Evolutionary conservation across 2,113 vertebrate genomes (phyloP).

Genomic region (Malurus alboscapulatus): DNA sequence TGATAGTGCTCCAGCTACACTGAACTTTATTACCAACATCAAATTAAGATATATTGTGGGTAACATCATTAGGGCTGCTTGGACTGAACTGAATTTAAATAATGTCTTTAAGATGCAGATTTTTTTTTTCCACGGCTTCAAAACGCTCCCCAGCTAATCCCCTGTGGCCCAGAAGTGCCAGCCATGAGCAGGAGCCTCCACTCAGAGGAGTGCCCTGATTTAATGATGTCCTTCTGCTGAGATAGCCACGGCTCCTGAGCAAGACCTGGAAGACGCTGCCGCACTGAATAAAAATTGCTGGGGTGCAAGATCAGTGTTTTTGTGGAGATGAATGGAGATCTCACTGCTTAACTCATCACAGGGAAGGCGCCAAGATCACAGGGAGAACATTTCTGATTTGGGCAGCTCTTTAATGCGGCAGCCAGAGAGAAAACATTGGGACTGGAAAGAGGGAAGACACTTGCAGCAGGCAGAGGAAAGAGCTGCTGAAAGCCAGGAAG

Average conservation of each 20-base stretch:
- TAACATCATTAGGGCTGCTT: slow-evolving; percentile 46
- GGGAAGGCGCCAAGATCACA: neutral
- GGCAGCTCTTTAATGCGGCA: neutral
- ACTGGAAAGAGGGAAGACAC: neutral
- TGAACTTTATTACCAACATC: slow-evolving; percentile 66
- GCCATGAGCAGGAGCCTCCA: neutral
- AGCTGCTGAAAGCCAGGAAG: neutral
- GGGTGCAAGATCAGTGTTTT: neutral
- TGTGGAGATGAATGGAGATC: neutral
- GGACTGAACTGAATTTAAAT: slow-evolving; percentile 63
- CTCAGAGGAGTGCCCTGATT: neutral
- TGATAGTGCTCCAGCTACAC: slow-evolving; percentile 17
- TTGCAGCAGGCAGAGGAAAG: neutral
- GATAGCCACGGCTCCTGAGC: neutral
- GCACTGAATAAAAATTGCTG: neutral
- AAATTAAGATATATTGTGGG: slow-evolving; percentile 69
- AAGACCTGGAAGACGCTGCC: neutral
- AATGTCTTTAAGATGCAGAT: slow-evolving; percentile 49
- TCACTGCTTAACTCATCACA: neutral
- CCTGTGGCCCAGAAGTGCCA: neutral
- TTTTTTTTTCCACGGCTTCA: neutral
- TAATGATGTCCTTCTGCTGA: neutral
- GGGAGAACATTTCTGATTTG: neutral
- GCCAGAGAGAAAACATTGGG: neutral
- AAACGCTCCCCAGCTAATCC: neutral